Conservation (phyloP, 2,113 vertebrate genomes). For the Atractosteus spatula region DNA sequence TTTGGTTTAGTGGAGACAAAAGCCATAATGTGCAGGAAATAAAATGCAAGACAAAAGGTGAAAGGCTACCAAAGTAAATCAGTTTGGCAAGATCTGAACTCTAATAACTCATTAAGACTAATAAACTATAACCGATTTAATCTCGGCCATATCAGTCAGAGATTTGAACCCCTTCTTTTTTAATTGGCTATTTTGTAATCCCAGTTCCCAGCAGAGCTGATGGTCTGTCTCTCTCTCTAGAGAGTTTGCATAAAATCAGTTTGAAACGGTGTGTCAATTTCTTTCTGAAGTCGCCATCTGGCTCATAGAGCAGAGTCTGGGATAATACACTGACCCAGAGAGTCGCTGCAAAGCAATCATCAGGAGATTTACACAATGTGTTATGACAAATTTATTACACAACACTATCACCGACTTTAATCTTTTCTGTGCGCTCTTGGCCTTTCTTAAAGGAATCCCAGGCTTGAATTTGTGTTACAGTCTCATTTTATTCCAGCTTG, state of each 20-base stretch:
- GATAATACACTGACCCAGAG: constrained; percentile 77
- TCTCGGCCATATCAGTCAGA: constrained; percentile 82
- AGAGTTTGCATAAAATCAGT: constrained; percentile 95
- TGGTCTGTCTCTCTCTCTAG: constrained; percentile 85
- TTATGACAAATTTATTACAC: constrained; percentile 77
- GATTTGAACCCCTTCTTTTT: constrained; percentile 88
- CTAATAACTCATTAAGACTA: constrained; percentile 79
- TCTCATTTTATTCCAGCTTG: no score
- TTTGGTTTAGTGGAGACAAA: background rate
- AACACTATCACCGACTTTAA: constrained; percentile 65
- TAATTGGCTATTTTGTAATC: constrained; percentile 99
- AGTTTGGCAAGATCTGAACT: constrained; percentile 72
- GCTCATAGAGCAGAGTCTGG: constrained; percentile 82
- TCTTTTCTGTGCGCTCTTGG: constrained; percentile 58
- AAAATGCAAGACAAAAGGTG: constrained; percentile 62
- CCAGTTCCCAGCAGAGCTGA: constrained; percentile 94
- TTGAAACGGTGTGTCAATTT: constrained; percentile 97
- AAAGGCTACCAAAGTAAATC: constrained; percentile 69
- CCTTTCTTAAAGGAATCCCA: constrained; percentile 35
- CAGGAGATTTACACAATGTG: constrained; percentile 74
- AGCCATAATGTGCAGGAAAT: constrained; percentile 17
- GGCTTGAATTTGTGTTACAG: background rate
- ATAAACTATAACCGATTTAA: constrained; percentile 83
- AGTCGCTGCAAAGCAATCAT: constrained; percentile 83
- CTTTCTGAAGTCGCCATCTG: constrained; percentile 96